Conservation (phyloP, 2,113 vertebrate genomes). For the Alethe castanea region DNA sequence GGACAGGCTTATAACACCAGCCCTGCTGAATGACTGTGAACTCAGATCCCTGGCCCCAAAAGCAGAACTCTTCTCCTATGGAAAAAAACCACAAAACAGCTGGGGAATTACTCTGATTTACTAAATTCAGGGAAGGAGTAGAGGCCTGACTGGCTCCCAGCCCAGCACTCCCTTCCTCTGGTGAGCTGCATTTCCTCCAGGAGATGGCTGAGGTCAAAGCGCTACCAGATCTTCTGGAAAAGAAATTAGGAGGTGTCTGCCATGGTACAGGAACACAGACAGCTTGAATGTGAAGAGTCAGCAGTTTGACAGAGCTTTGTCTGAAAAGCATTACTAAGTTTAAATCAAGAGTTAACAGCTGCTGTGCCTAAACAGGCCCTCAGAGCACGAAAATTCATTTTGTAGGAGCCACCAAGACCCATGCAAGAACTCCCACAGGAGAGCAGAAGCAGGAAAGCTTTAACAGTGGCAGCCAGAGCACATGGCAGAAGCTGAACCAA, state of each 20-base stretch:
- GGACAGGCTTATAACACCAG: background rate
- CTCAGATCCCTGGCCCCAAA: background rate
- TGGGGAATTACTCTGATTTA: background rate
- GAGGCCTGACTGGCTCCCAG: background rate
- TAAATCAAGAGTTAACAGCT: background rate
- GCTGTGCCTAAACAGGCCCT: background rate
- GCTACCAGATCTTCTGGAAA: background rate
- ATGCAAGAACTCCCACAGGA: background rate
- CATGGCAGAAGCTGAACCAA: background rate
- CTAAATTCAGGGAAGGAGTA: background rate
- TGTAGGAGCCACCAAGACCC: background rate
- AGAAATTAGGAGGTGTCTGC: background rate
- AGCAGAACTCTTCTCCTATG: background rate
- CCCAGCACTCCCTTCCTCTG: background rate
- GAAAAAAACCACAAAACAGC: background rate
- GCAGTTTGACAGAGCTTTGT: background rate
- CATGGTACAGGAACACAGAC: background rate
- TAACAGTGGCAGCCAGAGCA: fast-evolving
- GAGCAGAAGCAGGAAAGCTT: background rate
- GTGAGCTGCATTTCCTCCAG: background rate
- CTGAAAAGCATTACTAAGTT: background rate
- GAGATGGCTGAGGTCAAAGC: background rate
- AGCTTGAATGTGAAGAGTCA: background rate
- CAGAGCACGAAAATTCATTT: background rate
- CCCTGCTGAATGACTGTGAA: background rate